Evolutionary conservation across 2,888 invertebrate species (phyloP).

Genomic region (Mallateleia sp.): DNA sequence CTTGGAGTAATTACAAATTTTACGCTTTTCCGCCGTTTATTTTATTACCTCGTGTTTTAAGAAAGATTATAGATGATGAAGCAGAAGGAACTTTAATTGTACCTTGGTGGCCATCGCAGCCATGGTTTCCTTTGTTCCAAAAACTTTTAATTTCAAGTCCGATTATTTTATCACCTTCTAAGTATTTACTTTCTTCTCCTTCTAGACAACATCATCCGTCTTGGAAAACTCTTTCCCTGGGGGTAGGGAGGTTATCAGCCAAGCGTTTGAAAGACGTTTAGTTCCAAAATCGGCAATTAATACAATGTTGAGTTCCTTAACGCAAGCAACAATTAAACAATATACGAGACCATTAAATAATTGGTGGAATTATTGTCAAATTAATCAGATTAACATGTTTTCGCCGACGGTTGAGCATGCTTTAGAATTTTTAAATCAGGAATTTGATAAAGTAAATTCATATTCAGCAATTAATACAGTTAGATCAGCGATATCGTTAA

Average conservation of each 20-base stretch:
- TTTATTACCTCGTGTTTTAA: constrained; percentile 78
- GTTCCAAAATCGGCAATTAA: neutral
- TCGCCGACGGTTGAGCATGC: too few species aligned
- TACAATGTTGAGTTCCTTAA: constrained; percentile 48
- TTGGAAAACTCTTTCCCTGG: constrained; percentile 82
- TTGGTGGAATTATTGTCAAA: too few species aligned
- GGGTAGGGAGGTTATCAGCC: constrained; percentile 81
- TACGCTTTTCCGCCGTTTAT: constrained; percentile 73
- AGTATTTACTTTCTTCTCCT: constrained; percentile 77
- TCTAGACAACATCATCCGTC: constrained; percentile 79
- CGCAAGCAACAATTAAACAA: constrained; percentile 59
- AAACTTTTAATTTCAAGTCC: constrained; percentile 40
- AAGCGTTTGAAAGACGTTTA: constrained; percentile 18
- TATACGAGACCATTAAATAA: constrained; percentile 51
- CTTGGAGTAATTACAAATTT: too few species aligned
- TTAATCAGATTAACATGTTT: too few species aligned
- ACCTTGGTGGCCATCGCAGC: constrained; percentile 82
- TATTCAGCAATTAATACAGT: too few species aligned
- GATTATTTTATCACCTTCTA: neutral
- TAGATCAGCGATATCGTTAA: too few species aligned
- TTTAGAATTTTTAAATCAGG: too few species aligned
- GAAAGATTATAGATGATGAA: constrained; percentile 82
- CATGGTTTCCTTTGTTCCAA: constrained; percentile 83
- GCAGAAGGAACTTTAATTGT: constrained; percentile 83
- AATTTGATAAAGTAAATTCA: too few species aligned